Base-by-base conservation (phyloP, 2,113 vertebrate genomes). In the Tricholaema leucomelas region DNA sequence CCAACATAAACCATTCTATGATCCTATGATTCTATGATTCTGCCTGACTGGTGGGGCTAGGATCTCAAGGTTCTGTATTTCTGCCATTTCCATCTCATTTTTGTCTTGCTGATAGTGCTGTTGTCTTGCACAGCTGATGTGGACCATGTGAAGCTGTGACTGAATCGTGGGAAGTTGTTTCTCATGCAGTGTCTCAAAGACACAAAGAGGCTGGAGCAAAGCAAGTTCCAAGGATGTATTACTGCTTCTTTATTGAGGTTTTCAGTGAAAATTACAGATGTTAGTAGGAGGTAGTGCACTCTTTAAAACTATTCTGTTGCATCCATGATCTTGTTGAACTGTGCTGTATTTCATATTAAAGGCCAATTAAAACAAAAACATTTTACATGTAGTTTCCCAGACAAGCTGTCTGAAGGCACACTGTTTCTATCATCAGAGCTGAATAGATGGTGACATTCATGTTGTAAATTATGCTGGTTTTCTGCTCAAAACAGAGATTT, bases 401-500 rank as follows among this genome's bases (percentile, higher is more conserved):
- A 52, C 66, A 80, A 85, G 13, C 28, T 73, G 16, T 40, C 64
- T 52, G 69, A 67, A 75, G 75, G 44, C 24, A 55, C 4, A 8
- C 7, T 71, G 36, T 42, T 73, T 38, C 67, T 61, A 11, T 9
- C 23, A 36, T 52, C 30, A 30, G 65, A 61, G 9, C 12, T 44
- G 55, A 88, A 78, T 54, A 88, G 66, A 72, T 54, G 11, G 33
- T 76, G 74, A 87, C 17, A 14, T 69, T 75, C 23, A 9, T 31
- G 40, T 61, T 84, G 74, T 54, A 91, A 88, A 87, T 86, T 72
- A 61, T 81, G 44, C 48, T 72, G 25, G 10, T 85, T 6, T 87
- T 80, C 70, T 93, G 40, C 48, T 93, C 70, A 69, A 72, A 93
- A 72, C 31, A 72, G 46, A 85, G 66, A 58, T 88, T 67, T 56